phyloP scores from a whole-genome alignment of 2,888 invertebrate genomes.

The Drosophila helvetica region DNA sequence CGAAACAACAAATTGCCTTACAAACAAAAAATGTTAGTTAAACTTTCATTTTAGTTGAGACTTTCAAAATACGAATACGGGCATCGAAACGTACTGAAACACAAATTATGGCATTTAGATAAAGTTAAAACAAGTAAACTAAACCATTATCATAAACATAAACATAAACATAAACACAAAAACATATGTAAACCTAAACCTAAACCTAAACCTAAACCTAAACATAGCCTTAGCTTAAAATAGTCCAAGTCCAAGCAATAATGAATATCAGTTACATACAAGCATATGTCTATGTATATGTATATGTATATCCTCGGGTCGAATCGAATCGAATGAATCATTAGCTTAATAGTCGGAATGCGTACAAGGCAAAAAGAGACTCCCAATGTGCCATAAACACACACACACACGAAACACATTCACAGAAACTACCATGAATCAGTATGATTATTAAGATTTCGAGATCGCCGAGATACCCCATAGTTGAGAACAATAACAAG shows the following conservation, averaged over 20 bases:
- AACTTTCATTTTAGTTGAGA: conserved; percentile 65
- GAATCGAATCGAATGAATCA: conserved; percentile 31
- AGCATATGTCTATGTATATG: conserved; percentile 23
- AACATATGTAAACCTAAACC: conserved; percentile 32
- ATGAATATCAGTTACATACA: conserved; percentile 28
- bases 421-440: conserved; percentile 1
- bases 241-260: conserved; percentile 51
- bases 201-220: conserved; percentile 30
- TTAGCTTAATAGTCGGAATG: conserved; percentile 40
- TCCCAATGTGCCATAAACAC: conserved; percentile 71
- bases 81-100: conserved; percentile 36
- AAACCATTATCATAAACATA: conserved; percentile 15
- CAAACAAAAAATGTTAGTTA: conserved; percentile 76
- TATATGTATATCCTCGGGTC: conserved; percentile 32
- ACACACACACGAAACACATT: conserved; percentile 18
- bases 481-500: conserved; percentile 53
- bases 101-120: conserved; percentile 60
- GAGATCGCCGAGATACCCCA: conserved; percentile 37
- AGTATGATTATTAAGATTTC: conserved; percentile 35
- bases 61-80: conserved; percentile 40
- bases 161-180: conserved; percentile 11
- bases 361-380: conserved; percentile 41
- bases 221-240: conserved; percentile 19
- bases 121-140: conserved; percentile 47
- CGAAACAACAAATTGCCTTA: conserved; percentile 72